phyloP scores from a whole-genome alignment of 37 sponge, comb jelly and placozoan species.

The Ianthella basta region DNA sequence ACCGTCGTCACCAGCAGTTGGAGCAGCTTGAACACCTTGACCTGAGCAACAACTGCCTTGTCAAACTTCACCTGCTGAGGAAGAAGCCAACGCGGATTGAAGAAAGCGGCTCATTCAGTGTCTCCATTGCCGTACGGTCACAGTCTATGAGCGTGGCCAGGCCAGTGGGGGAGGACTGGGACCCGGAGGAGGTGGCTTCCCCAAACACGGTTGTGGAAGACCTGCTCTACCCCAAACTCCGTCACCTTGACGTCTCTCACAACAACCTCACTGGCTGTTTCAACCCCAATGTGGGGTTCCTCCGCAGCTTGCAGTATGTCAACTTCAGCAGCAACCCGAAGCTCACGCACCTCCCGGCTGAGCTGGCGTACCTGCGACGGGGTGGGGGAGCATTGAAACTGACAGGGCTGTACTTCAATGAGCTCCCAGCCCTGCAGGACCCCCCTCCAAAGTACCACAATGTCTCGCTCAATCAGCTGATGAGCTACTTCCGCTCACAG shows the following conservation, averaged over 20 bases:
- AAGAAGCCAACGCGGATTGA: slow-evolving; percentile 7
- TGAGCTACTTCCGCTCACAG: slow-evolving; percentile 75
- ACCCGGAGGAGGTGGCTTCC: slow-evolving; percentile 16
- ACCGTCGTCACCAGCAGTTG: slow-evolving; percentile 52
- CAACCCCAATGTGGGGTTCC: slow-evolving; percentile 69
- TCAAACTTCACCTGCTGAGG: slow-evolving; percentile 47
- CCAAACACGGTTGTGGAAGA: slow-evolving; percentile 14
- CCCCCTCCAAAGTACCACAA: slow-evolving; percentile 70
- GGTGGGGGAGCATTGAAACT: slow-evolving; percentile 29
- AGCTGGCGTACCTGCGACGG: slow-evolving; percentile 71
- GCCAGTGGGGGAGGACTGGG: not conserved
- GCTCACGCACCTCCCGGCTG: slow-evolving; percentile 61
- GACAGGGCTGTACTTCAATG: slow-evolving; percentile 35
- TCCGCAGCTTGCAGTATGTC: slow-evolving; percentile 63
- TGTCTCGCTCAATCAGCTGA: slow-evolving; percentile 45
- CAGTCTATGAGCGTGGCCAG: too few species aligned
- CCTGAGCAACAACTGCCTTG: slow-evolving; percentile 52
- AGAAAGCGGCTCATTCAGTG: not conserved
- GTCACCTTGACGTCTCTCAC: slow-evolving; percentile 51
- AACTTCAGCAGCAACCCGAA: slow-evolving; percentile 44
- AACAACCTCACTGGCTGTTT: slow-evolving; percentile 64
- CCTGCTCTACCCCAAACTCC: slow-evolving; percentile 73
- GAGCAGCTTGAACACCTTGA: slow-evolving; percentile 37
- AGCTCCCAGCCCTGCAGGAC: slow-evolving; percentile 58
- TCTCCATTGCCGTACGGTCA: too few species aligned